Evolutionary conservation across 2,888 invertebrate species (phyloP).

Genomic region (Metacarcinus magister): DNA sequence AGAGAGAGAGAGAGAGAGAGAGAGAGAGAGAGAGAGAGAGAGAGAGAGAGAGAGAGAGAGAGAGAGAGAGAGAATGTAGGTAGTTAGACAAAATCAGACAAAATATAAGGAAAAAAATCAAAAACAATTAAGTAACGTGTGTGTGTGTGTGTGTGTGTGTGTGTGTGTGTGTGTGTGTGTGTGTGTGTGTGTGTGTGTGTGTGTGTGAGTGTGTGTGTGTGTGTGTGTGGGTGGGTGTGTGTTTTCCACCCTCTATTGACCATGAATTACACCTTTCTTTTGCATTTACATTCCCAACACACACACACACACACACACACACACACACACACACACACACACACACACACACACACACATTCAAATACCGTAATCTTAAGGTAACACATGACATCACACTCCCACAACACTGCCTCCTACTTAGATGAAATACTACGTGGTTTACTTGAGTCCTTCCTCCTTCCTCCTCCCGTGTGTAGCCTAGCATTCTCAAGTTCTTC

Average conservation of each 20-base stretch:
- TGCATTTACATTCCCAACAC: no score
- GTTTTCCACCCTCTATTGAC: neutral
- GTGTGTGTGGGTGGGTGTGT: slow-evolving; percentile 55
- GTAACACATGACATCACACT: no score
- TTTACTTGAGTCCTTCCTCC: no score
- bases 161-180: slow-evolving; percentile 13
- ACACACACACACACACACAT: no score
- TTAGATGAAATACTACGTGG: no score
- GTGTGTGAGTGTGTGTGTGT: slow-evolving; percentile 63
- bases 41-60: neutral
- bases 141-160: slow-evolving; percentile 20
- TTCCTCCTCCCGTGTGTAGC: no score
- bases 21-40: slow-evolving; percentile 6
- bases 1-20: slow-evolving; percentile 45
- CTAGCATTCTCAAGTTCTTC: no score
- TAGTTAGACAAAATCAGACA: neutral
- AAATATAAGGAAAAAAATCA: neutral
- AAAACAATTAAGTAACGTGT: neutral
- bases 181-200: slow-evolving; percentile 63
- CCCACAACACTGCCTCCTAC: no score
- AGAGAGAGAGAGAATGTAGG: neutral
- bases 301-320: no score
- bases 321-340: no score
- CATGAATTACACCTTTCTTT: neutral
- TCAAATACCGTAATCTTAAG: no score